Evolutionary conservation across 2,113 vertebrate genomes (phyloP).

Genomic region (Crotalus helleri): DNA sequence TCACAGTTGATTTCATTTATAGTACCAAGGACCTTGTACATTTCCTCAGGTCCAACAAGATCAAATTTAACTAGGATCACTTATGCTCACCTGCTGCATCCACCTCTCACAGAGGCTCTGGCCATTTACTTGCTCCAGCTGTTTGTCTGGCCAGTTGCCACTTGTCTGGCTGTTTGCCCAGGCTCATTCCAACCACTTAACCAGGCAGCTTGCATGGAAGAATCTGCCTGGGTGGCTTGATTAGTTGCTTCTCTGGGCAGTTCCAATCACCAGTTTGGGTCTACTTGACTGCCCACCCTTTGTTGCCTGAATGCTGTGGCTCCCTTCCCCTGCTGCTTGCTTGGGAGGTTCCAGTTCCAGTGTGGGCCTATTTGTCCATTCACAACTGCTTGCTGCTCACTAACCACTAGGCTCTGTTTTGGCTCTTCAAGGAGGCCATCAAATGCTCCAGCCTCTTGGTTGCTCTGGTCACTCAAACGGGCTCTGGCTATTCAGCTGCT

Average conservation of each 20-base stretch:
- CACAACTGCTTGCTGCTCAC: background rate
- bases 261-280: background rate
- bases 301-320: background rate
- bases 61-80: background rate
- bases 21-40: background rate
- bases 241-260: background rate
- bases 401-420: background rate
- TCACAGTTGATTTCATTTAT: too few relatives aligned
- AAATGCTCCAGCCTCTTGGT: background rate
- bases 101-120: background rate
- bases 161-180: background rate
- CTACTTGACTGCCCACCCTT: background rate
- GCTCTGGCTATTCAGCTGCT: background rate
- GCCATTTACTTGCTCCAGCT: background rate
- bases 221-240: background rate
- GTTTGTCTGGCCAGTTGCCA: background rate
- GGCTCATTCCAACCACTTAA: background rate
- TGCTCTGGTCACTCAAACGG: background rate
- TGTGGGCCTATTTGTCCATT: background rate
- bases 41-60: background rate
- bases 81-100: background rate
- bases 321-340: background rate
- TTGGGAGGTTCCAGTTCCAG: background rate
- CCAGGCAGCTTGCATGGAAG: background rate
- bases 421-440: background rate